Conservation (phyloP, 1,140 invertebrate genomes). For the Cylas formicarius region DNA sequence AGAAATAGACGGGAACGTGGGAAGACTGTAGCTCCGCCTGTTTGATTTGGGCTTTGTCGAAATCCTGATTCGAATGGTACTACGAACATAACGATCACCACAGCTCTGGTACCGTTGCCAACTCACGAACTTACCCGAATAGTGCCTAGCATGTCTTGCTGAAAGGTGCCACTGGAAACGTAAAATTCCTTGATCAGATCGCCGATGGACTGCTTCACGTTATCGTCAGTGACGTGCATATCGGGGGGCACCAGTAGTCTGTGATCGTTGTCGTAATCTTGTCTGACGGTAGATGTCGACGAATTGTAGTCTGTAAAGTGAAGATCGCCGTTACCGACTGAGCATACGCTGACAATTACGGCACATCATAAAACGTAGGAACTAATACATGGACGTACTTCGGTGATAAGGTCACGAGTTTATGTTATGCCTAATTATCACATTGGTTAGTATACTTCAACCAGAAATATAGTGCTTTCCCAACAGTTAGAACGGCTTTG, state of each 20-base stretch:
- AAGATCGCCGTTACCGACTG: too few species aligned
- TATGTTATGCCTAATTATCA: too few species aligned
- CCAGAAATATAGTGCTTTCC: too few species aligned
- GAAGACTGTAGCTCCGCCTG: not conserved
- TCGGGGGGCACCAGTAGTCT: constrained; percentile 6
- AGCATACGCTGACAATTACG: too few species aligned
- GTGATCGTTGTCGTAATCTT: constrained; percentile 7
- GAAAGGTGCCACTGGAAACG: not conserved
- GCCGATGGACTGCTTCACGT: not conserved
- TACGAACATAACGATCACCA: not conserved
- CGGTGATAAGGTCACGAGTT: too few species aligned
- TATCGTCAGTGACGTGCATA: constrained; percentile 7
- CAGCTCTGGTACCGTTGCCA: not conserved
- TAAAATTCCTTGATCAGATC: constrained; percentile 3
- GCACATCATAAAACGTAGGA: too few species aligned
- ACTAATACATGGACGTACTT: too few species aligned
- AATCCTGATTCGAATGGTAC: constrained; percentile 2
- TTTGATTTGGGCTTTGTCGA: not conserved
- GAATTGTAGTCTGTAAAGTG: too few species aligned
- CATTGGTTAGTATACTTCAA: too few species aligned
- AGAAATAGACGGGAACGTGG: constrained; percentile 1
- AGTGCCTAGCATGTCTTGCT: constrained; percentile 5
- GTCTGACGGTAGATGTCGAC: too few species aligned
- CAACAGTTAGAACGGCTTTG: too few species aligned
- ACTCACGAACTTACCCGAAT: constrained; percentile 11